Evolutionary conservation across 30 jellyfish, hydroid and myxozoan species (phyloP), one percentile per base, ranked within the genome.

Genomic region (Nemopilema nomurai): DNA sequence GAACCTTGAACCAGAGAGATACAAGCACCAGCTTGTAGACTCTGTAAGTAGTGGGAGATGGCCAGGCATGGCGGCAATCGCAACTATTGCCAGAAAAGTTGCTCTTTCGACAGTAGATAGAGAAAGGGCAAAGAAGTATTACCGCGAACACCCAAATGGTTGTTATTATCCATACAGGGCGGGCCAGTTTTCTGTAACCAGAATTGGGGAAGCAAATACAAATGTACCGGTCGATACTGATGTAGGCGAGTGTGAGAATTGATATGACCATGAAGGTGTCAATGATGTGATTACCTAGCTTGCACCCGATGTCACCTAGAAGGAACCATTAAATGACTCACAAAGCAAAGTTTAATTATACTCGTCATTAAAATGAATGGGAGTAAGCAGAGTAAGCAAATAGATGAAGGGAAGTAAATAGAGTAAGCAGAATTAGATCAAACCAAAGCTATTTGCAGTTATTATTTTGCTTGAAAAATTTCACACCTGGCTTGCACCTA

Each of bases 221-320:
- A 33, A 50, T 21, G 57, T 83, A 83, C 23, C 92, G 77, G 21
- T 83, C 92, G 21, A 69, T 50, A 67, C 86, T 71, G 86, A 83
- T 64, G 27, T 62, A 70, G 13, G 92, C 87, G n/a, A 83, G 79
- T 22, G 92, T 62, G 27, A 69, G 18, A 16, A 83, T 57, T 20
- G 92, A 78, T 9, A 87, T 23, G 1, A 30, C 23, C 77, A 83
- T 69, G 24, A 50, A 70, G 13, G 69, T n/a, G 63, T 83, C 67
- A 1, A 71, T 52, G 28, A 21, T 41, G 28, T 49, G 69, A 64
- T 22, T 51, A 18, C 79, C 78, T 1, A 63, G 25, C 31, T 83
- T 83, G 79, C 92, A 83, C 17, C 92, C 92, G 72, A 33, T 57
- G 23, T 74, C 32, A 24, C 92, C 92, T 83, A 30, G 21, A n/a